phyloP scores from a whole-genome alignment of 2,113 vertebrate genomes.

The Haemorhous mexicanus region DNA sequence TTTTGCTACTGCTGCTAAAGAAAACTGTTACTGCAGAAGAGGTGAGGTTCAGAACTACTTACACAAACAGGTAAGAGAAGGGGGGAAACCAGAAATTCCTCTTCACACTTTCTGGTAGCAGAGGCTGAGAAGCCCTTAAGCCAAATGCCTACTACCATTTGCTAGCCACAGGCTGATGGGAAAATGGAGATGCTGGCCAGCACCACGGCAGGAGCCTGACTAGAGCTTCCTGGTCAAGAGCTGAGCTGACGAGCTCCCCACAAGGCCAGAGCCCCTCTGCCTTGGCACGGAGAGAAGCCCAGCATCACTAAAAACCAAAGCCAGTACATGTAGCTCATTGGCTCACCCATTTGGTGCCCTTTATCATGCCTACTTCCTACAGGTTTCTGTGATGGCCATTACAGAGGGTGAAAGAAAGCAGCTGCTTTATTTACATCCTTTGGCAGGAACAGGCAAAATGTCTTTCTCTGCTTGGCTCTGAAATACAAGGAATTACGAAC shows the following conservation, averaged over 20 bases:
- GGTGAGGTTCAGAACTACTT: background rate
- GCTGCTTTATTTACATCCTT: background rate
- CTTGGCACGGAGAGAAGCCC: background rate
- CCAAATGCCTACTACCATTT: background rate
- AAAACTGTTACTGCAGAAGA: background rate
- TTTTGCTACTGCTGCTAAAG: background rate
- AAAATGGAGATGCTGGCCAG: background rate
- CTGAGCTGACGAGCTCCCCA: background rate
- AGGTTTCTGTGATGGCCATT: background rate
- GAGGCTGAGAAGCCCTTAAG: background rate
- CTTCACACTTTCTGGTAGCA: background rate
- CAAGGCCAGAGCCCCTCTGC: background rate
- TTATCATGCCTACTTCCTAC: background rate
- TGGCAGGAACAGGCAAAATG: background rate
- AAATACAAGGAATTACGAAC: background rate
- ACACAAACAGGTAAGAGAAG: background rate
- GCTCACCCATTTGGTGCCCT: background rate
- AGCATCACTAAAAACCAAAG: background rate
- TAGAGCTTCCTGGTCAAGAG: background rate
- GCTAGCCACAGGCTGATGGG: background rate
- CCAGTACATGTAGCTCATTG: background rate
- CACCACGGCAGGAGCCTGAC: fast-evolving
- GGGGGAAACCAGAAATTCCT: background rate
- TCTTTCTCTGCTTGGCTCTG: background rate
- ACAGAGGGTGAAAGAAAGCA: background rate